Conservation (phyloP, 2,797 vertebrate genomes). For the Myiotriccus ornatus region DNA sequence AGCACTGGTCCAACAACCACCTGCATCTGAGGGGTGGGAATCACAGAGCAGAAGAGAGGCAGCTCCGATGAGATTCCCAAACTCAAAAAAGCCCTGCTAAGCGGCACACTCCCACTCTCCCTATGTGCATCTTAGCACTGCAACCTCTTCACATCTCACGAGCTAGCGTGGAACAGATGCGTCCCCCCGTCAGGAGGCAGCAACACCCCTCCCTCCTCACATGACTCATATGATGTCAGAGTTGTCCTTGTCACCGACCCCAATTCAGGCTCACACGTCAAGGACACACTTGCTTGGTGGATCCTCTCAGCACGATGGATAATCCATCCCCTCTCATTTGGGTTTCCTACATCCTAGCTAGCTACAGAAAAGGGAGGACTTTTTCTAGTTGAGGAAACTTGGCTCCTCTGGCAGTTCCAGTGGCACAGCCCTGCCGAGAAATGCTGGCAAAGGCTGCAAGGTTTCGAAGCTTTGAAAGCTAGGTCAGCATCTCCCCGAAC, state of each 20-base stretch:
- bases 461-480: not conserved
- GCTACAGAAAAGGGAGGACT: not conserved
- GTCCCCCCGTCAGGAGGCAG: conserved; percentile 62
- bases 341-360: not conserved
- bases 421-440: not conserved
- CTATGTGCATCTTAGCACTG: conserved; percentile 73
- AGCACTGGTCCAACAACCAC: not conserved
- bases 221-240: conserved; percentile 71
- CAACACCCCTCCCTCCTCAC: conserved; percentile 64
- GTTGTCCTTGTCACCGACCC: conserved; percentile 66
- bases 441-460: not conserved
- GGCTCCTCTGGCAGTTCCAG: not conserved
- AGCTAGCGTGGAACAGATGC: conserved; percentile 71
- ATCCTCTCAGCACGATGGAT: not conserved
- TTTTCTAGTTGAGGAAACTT: conserved; percentile 1
- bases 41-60: conserved; percentile 52
- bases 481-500: not conserved
- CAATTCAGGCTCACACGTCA: conserved; percentile 59
- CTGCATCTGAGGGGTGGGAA: conserved; percentile 13
- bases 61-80: conserved; percentile 68
- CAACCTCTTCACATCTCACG: conserved; percentile 71
- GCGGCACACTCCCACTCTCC: conserved; percentile 70
- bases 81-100: conserved; percentile 71
- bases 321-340: not conserved
- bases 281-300: conserved; percentile 9